Evolutionary conservation across 2,113 vertebrate species (phyloP).

Genomic region (Eulacestoma nigropectus): DNA sequence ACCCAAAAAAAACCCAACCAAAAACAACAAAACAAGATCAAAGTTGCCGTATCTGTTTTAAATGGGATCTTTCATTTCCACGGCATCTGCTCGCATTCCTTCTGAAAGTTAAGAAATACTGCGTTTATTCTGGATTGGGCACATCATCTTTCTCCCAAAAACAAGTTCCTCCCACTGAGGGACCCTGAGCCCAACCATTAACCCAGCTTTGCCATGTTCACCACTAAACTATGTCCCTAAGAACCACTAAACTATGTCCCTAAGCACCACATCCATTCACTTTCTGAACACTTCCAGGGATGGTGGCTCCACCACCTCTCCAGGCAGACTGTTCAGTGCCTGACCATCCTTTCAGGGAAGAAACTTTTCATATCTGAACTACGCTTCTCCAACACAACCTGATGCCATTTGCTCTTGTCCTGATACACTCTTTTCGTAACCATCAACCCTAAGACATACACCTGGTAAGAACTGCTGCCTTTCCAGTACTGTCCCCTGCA

Average conservation of each 20-base stretch:
- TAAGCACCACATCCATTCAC: not conserved
- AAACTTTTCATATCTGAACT: not conserved
- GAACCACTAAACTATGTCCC: not conserved
- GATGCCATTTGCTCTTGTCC: rapidly evolving
- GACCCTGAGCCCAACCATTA: not conserved
- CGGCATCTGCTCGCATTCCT: not conserved
- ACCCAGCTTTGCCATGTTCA: not conserved
- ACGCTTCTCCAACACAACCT: rapidly evolving
- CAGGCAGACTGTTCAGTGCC: not conserved
- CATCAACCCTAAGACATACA: not conserved
- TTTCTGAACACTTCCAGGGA: not conserved
- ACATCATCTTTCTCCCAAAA: not conserved
- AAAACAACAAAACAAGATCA: not conserved
- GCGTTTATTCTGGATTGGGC: not conserved
- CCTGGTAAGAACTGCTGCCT: not conserved
- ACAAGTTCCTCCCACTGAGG: not conserved
- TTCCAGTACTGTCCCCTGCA: not conserved
- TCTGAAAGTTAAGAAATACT: not conserved
- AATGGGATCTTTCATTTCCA: not conserved
- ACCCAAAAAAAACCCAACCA: no score
- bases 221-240: not conserved
- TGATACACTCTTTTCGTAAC: not conserved
- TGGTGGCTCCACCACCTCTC: not conserved
- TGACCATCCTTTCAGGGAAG: not conserved
- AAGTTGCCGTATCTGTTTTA: not conserved